Evolutionary conservation across 2,113 vertebrate genomes (phyloP).

Genomic region (Artemisiospiza belli): DNA sequence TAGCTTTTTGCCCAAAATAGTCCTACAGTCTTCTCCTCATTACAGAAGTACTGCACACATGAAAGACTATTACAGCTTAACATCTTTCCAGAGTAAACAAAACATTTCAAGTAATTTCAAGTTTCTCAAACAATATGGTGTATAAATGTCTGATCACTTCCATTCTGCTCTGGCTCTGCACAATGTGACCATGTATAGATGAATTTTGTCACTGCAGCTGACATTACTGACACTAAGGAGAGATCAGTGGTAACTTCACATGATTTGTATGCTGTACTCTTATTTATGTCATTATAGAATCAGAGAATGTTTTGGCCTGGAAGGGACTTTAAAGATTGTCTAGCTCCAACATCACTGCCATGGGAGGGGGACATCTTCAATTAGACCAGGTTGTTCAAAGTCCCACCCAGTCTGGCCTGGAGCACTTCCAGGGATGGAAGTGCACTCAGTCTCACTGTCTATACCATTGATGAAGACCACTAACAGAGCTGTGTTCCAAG

Average conservation of each 20-base stretch:
- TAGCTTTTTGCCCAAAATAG: background rate
- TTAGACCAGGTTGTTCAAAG: background rate
- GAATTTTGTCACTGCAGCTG: background rate
- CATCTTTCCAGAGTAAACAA: background rate
- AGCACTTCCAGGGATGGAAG: background rate
- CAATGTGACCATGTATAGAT: background rate
- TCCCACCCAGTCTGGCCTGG: background rate
- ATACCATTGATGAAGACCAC: background rate
- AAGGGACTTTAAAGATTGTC: background rate
- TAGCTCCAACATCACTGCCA: background rate
- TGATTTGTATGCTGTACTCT: background rate
- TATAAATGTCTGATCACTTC: background rate
- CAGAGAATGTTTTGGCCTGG: background rate
- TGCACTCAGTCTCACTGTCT: background rate
- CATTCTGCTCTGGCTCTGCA: background rate
- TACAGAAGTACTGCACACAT: background rate
- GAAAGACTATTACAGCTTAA: background rate
- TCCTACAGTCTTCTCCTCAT: background rate
- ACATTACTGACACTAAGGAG: background rate
- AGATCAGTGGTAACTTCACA: background rate
- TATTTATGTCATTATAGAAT: background rate
- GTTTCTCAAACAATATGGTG: background rate
- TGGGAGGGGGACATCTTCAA: background rate
- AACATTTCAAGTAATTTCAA: background rate
- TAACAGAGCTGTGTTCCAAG: background rate